These are phyloP conservation scores for Tolypeutes matacus DNA, from an alignment of 2,797 vertebrate genomes.

Conservation along the genomic window DNA sequence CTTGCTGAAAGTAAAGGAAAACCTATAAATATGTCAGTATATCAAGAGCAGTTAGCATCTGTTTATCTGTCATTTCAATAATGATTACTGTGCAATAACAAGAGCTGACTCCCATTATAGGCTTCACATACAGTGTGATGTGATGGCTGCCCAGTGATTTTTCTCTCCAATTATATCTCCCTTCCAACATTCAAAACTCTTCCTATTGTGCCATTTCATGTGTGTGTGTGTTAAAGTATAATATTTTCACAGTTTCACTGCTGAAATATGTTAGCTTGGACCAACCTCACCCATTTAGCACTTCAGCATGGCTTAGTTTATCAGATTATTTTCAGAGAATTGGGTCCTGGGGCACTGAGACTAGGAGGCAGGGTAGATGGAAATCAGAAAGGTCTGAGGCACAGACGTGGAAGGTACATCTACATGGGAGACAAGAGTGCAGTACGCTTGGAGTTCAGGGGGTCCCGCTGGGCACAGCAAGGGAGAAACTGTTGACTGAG, in stretches of 20 bases:
- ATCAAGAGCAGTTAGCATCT: neutral
- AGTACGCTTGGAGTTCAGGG: neutral
- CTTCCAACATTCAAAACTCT: neutral
- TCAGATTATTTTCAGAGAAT: constrained; percentile 40
- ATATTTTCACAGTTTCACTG: neutral
- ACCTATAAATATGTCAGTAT: neutral
- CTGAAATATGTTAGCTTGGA: neutral
- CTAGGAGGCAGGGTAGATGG: neutral
- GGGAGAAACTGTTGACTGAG: neutral
- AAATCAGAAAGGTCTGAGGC: neutral
- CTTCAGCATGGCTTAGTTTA: neutral
- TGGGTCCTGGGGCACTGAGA: neutral
- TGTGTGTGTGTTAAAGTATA: neutral
- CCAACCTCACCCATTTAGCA: neutral
- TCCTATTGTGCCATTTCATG: neutral
- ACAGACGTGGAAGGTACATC: neutral
- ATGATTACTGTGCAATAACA: constrained; percentile 6
- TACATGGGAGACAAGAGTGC: neutral
- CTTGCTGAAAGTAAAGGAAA: constrained; percentile 44
- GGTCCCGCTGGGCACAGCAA: neutral
- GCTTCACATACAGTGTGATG: neutral
- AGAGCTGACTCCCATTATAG: neutral
- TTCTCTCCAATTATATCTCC: neutral
- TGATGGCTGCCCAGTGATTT: neutral
- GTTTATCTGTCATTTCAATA: constrained; percentile 48